A percentile compares a stretch with the other conserved stretches of the same genome.
phyloP scores from a whole-genome alignment of 2,797 vertebrate species.

The Argentina silus region DNA sequence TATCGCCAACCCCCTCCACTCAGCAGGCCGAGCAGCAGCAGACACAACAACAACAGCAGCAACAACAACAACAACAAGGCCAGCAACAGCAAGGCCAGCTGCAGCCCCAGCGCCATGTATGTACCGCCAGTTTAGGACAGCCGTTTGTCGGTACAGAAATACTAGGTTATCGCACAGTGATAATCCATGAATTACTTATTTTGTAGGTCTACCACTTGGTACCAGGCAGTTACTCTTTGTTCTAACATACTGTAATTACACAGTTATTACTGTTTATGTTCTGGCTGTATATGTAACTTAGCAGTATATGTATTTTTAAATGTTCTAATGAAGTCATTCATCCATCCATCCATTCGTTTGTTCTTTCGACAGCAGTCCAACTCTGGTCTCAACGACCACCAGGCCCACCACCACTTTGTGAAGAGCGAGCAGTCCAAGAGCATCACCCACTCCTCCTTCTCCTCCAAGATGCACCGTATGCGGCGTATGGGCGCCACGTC shows the following conservation, averaged over 20 bases:
- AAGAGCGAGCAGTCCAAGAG: slow-evolving; percentile 81
- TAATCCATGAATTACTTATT: no score
- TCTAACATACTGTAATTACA: no score
- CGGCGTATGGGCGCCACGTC: slow-evolving; percentile 95
- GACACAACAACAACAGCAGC: slow-evolving; percentile 50
- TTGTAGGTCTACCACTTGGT: no score
- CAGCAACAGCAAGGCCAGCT: slow-evolving; percentile 41
- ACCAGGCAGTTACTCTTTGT: no score
- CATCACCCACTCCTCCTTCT: slow-evolving; percentile 92
- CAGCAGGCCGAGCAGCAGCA: slow-evolving; percentile 72
- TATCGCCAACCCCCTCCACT: slow-evolving; percentile 85
- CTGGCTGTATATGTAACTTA: no score
- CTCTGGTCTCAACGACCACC: slow-evolving; percentile 72
- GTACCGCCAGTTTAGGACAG: no score
- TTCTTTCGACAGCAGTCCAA: slow-evolving; percentile 45
- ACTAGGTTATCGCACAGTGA: no score
- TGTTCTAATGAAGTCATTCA: no score
- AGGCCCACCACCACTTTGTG: slow-evolving; percentile 78
- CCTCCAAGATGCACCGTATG: slow-evolving; percentile 97
- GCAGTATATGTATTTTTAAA: no score
- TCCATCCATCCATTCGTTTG: no score
- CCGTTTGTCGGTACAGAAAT: no score
- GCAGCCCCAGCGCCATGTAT: slow-evolving; percentile 42
- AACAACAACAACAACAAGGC: slow-evolving; percentile 33
- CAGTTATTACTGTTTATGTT: no score